phyloP scores from a whole-genome alignment of 2,888 invertebrate species.

The Theodoxus fluviatilis region DNA sequence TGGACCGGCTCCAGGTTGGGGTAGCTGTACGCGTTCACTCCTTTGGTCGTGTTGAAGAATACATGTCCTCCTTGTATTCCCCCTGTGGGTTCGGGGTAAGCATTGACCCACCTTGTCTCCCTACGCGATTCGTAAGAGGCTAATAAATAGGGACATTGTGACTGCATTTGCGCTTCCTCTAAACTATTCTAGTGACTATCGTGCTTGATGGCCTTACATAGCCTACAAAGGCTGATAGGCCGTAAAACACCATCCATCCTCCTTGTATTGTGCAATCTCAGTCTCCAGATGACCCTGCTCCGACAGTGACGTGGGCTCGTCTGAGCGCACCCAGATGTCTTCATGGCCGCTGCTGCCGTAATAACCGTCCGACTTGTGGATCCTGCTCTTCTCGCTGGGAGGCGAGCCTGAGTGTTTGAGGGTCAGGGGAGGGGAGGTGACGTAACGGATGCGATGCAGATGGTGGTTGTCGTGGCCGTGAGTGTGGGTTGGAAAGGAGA shows the following conservation, averaged over 20 bases:
- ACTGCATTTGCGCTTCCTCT: no score
- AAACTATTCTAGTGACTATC: no score
- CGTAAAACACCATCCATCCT: no score
- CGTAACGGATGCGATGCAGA: conserved; percentile 73
- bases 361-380: conserved; percentile 37
- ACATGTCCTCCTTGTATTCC: conserved; percentile 48
- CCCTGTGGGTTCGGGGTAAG: conserved; percentile 41
- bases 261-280: no score
- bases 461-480: conserved; percentile 57
- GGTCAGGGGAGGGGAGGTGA: conserved; percentile 60
- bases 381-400: conserved; percentile 44
- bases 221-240: no score
- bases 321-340: conserved; percentile 51
- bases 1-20: conserved; percentile 71
- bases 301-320: conserved; percentile 46
- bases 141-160: no score
- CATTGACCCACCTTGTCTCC: conserved; percentile 49
- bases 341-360: conserved; percentile 43
- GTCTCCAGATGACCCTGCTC: conserved; percentile 41
- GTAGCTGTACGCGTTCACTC: conserved; percentile 82
- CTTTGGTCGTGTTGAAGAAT: conserved; percentile 44
- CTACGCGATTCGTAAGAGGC: conserved; percentile 47
- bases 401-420: conserved; percentile 42
- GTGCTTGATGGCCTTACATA: no score
- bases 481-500: conserved; percentile 45